These are phyloP conservation scores for Microtus montanus DNA, from an alignment of 2,113 vertebrate species.

Conservation along the genomic window DNA sequence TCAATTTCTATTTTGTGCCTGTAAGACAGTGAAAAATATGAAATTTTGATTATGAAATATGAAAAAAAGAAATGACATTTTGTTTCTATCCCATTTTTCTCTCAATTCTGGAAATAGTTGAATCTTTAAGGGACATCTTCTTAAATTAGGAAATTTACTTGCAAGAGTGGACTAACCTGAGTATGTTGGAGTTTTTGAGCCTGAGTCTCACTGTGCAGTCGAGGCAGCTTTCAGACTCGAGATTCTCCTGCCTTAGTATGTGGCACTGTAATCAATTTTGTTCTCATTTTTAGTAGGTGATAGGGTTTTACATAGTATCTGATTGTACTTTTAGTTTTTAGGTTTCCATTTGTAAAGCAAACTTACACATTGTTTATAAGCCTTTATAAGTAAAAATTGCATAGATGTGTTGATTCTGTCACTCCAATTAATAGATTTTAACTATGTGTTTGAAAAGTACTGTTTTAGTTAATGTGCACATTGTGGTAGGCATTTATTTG, in stretches of 20 bases:
- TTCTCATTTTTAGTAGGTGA: not conserved
- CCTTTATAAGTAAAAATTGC: not conserved
- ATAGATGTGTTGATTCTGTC: conserved; percentile 5
- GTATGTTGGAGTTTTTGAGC: not conserved
- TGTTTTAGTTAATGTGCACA: not conserved
- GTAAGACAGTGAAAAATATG: not conserved
- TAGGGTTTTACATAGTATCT: not conserved
- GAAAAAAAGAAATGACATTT: not conserved
- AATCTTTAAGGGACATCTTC: not conserved
- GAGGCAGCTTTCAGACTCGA: not conserved
- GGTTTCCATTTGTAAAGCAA: conserved; percentile 28
- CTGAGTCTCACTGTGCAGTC: not conserved
- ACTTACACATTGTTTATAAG: not conserved
- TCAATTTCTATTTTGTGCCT: not conserved
- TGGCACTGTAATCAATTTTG: not conserved
- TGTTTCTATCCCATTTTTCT: not conserved
- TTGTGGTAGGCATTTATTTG: not conserved
- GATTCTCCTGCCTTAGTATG: not conserved
- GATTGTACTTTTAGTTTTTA: conserved; percentile 3
- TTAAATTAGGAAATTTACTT: not conserved
- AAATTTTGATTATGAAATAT: not conserved
- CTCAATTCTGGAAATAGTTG: not conserved
- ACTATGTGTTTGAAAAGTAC: not conserved
- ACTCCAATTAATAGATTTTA: not conserved
- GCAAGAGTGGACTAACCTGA: too few species aligned